phyloP scores from a whole-genome alignment of 2,113 vertebrate genomes.

The Sapayoa aenigma region DNA sequence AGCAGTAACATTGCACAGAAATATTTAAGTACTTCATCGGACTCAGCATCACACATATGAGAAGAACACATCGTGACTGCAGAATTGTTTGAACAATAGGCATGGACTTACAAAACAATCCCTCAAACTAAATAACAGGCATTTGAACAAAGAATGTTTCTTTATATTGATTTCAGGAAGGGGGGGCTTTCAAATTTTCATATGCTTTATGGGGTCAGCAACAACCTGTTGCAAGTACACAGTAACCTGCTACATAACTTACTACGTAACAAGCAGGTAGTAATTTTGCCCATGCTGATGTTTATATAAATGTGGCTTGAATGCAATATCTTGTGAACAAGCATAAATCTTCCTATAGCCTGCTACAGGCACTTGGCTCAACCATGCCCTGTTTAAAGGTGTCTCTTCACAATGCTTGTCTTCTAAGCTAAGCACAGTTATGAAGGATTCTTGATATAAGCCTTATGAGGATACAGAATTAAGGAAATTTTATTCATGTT shows the following conservation, averaged over 20 bases:
- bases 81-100: not conserved
- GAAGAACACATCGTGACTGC: fast-evolving
- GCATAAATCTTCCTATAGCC: not conserved
- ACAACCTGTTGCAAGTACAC: not conserved
- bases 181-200: not conserved
- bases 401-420: not conserved
- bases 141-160: not conserved
- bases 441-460: not conserved
- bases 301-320: not conserved
- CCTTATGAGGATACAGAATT: not conserved
- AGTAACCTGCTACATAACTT: not conserved
- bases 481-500: not conserved
- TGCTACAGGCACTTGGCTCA: not conserved
- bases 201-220: not conserved
- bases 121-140: not conserved
- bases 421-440: not conserved
- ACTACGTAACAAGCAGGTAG: not conserved
- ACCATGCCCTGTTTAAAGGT: not conserved
- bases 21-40: not conserved
- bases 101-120: not conserved
- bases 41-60: not conserved
- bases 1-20: not conserved
- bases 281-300: not conserved
- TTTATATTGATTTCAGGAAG: not conserved
- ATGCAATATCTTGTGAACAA: not conserved